These are phyloP conservation scores for Siphonodentalium dalli DNA, from an alignment of 2,888 invertebrate species.

Conservation along the genomic window DNA sequence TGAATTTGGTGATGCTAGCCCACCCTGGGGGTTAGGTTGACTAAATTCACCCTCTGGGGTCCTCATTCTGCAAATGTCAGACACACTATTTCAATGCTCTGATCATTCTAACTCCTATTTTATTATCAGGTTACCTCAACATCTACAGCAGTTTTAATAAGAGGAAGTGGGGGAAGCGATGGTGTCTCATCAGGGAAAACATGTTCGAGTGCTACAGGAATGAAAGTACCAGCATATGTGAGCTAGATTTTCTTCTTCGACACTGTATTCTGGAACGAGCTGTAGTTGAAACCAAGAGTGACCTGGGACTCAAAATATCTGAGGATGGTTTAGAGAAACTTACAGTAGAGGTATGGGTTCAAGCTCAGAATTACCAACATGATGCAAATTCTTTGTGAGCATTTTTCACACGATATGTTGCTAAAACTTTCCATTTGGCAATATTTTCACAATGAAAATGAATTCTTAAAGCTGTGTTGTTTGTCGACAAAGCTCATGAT, in stretches of 20 bases:
- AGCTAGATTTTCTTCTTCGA: conserved; percentile 44
- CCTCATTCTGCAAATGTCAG: too few species aligned
- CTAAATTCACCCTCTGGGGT: too few species aligned
- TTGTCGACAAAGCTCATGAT: too few species aligned
- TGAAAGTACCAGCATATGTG: conserved; percentile 39
- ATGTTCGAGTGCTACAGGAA: conserved; percentile 51
- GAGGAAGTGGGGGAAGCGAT: conserved; percentile 49
- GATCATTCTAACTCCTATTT: too few species aligned
- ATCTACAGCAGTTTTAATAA: conserved; percentile 55
- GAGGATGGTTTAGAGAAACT: conserved; percentile 46
- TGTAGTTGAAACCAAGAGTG: conserved; percentile 46
- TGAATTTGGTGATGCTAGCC: too few species aligned
- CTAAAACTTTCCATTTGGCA: too few species aligned
- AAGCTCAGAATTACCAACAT: neutral
- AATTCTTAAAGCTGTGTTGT: too few species aligned
- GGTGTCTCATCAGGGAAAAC: conserved; percentile 48
- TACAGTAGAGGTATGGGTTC: conserved; percentile 47
- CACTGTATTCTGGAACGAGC: conserved; percentile 45
- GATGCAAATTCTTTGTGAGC: neutral
- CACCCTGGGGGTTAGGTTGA: too few species aligned
- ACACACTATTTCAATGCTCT: too few species aligned
- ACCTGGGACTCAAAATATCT: conserved; percentile 47
- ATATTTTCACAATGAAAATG: too few species aligned
- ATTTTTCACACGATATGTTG: too few species aligned
- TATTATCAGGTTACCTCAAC: conserved; percentile 41